These are phyloP conservation scores for Heteromyza rotundicornis DNA, from an alignment of 2,888 invertebrate species.

Conservation along the genomic window DNA sequence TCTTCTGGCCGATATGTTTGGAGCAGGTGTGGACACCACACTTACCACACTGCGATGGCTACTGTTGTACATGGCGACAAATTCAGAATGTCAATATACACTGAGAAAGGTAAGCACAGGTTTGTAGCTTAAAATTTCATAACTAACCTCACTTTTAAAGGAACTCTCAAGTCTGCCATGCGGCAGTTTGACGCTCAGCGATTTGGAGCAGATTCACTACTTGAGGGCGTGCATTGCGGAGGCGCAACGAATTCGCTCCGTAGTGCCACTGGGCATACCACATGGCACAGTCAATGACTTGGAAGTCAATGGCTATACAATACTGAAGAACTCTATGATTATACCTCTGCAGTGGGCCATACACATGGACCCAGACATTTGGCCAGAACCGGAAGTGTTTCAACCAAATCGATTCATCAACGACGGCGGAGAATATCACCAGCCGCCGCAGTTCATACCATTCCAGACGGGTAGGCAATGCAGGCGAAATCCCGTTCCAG, in stretches of 20 bases:
- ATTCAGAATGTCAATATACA: conserved; percentile 69
- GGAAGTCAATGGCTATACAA: conserved; percentile 67
- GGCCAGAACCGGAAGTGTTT: conserved; percentile 73
- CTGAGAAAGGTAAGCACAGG: conserved; percentile 39
- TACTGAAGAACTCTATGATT: conserved; percentile 76
- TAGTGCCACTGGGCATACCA: conserved; percentile 84
- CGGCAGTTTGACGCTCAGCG: conserved; percentile 38
- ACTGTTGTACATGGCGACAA: conserved; percentile 75
- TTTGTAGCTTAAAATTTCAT: too few relatives aligned
- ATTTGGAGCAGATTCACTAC: conserved; percentile 50
- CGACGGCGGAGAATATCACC: conserved; percentile 68
- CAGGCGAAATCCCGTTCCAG: background rate
- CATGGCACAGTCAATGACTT: conserved; percentile 72
- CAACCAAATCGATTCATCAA: conserved; percentile 74
- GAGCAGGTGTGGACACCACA: conserved; percentile 86
- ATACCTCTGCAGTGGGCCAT: conserved; percentile 83
- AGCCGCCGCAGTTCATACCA: conserved; percentile 77
- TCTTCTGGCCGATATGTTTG: conserved; percentile 81
- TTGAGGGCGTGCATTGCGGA: conserved; percentile 76
- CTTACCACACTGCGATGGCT: conserved; percentile 82
- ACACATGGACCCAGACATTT: conserved; percentile 73
- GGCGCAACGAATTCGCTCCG: conserved; percentile 77
- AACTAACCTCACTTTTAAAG: conserved; percentile 9
- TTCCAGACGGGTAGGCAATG: conserved; percentile 76
- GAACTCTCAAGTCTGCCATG: conserved; percentile 33